Conservation (phyloP, 1,140 invertebrate species). For the Lamellibrachia luymesi region DNA sequence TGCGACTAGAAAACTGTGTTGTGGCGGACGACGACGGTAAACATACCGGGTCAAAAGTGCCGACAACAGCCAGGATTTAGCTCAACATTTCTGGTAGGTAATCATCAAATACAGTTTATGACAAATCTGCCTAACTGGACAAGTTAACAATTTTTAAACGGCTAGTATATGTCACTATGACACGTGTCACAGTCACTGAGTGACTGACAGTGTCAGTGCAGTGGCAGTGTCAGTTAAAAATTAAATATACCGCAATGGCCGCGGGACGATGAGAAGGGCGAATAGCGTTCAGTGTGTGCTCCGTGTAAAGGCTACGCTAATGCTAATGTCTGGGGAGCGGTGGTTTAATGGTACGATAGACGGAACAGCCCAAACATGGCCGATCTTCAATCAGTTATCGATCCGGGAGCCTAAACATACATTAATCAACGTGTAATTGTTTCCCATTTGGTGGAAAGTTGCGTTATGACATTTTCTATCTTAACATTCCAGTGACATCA, state of each 20-base stretch:
- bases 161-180: background rate
- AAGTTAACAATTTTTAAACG: background rate
- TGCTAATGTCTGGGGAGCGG: too few species aligned
- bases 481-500: too few species aligned
- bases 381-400: too few species aligned
- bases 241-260: background rate
- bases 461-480: too few species aligned
- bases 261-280: background rate
- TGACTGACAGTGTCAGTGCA: background rate
- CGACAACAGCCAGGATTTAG: constrained; percentile 13
- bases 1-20: constrained; percentile 11
- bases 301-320: background rate
- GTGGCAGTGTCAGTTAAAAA: background rate
- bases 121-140: background rate
- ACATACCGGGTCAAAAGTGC: background rate
- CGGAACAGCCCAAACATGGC: too few species aligned
- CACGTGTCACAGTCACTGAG: background rate
- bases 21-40: background rate
- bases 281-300: background rate
- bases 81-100: background rate
- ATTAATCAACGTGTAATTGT: too few species aligned
- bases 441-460: too few species aligned
- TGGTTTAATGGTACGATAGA: too few species aligned
- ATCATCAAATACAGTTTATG: background rate
- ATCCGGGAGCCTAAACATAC: too few species aligned